These are phyloP conservation scores for Chaetodon trifascialis DNA, from an alignment of 2,113 vertebrate species.

Conservation along the genomic window DNA sequence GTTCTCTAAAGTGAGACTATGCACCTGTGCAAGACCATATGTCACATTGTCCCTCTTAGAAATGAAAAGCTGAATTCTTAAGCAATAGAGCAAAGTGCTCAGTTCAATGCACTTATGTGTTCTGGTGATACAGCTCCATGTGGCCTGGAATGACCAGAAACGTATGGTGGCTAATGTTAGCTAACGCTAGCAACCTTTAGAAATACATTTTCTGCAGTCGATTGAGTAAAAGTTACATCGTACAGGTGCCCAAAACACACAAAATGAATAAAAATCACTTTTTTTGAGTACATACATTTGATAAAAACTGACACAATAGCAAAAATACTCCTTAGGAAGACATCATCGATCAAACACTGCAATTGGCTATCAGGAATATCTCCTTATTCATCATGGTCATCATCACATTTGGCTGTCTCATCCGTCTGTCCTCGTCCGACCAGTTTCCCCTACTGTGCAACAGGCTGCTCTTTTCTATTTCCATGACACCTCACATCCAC, in stretches of 20 bases:
- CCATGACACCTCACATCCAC: conserved; percentile 27
- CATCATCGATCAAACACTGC: background rate
- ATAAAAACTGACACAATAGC: background rate
- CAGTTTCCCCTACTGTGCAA: conserved; percentile 12
- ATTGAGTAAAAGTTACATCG: background rate
- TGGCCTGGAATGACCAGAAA: background rate
- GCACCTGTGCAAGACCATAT: background rate
- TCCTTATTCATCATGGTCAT: background rate
- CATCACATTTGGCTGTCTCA: background rate
- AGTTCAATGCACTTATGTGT: background rate
- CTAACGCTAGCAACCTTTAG: background rate
- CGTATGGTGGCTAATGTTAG: background rate
- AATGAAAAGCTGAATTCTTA: background rate
- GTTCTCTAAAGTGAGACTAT: background rate
- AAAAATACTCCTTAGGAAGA: background rate
- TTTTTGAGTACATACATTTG: background rate
- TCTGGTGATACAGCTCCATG: background rate
- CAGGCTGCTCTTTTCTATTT: conserved; percentile 29
- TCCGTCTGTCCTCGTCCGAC: background rate
- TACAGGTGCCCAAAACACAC: background rate
- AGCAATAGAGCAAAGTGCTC: background rate
- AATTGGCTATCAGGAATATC: background rate
- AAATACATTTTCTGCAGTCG: background rate
- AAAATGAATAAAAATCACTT: background rate
- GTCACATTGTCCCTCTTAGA: background rate